Evolutionary conservation across 2,113 vertebrate genomes (phyloP), one percentile per base, ranked within the genome.

Genomic region (Poecilia latipinna): DNA sequence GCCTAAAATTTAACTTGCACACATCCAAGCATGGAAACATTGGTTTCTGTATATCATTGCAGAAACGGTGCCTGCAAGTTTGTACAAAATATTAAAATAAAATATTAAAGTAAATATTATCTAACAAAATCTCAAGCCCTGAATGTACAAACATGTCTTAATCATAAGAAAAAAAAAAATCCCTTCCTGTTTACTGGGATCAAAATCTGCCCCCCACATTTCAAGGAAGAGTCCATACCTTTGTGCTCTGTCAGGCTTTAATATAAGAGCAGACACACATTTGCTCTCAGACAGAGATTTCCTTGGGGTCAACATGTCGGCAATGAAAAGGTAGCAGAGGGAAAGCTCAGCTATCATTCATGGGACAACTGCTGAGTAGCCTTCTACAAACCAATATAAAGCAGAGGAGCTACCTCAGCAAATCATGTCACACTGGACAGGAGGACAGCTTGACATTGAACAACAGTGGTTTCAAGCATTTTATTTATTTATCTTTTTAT

Each of bases 281-380:
- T 37, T 35, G 42, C 48, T 65, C 31, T 70, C 65, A 31, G 37
- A 79, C 7, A 72, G 33, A 42, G 51, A 74, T 24, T 54, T 62
- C 48, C 29, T 61, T 15, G 77, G 78, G 71, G 24, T 64, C 26
- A 32, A 19, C 12, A 37, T 66, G 42, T 74, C 61, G 76, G 60
- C 85, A 57, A 77, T 65, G 85, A 74, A 74, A 67, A 60, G 22
- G 67, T 15, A 75, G 74, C 32, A 65, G 60, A 68, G 26, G 57
- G 60, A 78, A 33, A 71, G 57, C 81, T 19, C 70, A 83, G 68
- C 72, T 61, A 80, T 91, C 85, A 86, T 73, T 90, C 85, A 90
- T 15, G 33, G 66, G 68, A 68, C 68, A 74, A 70, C 68, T 78
- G 74, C 79, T 62, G 78, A 87, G 84, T 15, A 81, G 33, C 68